These are phyloP conservation scores for Cyprinodon variegatus DNA, from an alignment of 2,113 vertebrate species.

Conservation along the genomic window DNA sequence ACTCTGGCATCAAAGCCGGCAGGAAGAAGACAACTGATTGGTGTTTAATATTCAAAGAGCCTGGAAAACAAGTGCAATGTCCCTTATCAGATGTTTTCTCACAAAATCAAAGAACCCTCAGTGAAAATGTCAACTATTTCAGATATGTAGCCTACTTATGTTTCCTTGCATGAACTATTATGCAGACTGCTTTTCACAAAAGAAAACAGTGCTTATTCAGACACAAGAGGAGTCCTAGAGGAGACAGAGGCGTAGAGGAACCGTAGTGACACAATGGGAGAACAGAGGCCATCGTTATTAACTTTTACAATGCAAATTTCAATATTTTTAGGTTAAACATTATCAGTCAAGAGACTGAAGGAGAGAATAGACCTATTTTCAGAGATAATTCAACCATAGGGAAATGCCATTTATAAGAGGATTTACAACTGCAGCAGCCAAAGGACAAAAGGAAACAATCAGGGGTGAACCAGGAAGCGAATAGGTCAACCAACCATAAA, in stretches of 20 bases:
- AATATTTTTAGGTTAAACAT: constrained; percentile 29
- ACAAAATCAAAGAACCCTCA: constrained; percentile 70
- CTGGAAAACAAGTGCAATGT: constrained; percentile 73
- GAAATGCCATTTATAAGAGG: constrained; percentile 59
- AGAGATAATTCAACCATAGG: constrained; percentile 40
- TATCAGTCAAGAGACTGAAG: constrained; percentile 35
- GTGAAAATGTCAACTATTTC: constrained; percentile 71
- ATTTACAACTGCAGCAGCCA: constrained; percentile 39
- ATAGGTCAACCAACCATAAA: constrained; percentile 17
- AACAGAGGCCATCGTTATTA: constrained; percentile 22
- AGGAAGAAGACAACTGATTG: constrained; percentile 58
- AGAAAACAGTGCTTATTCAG: constrained; percentile 22
- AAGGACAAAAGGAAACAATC: constrained; percentile 49
- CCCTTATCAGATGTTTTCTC: constrained; percentile 69
- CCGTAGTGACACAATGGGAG: not conserved
- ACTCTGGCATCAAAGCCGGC: constrained; percentile 77
- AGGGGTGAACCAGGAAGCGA: constrained; percentile 39
- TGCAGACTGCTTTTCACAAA: constrained; percentile 41
- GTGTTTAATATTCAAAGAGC: constrained; percentile 52
- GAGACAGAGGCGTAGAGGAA: not conserved
- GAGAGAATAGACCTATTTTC: constrained; percentile 41
- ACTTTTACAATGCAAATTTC: constrained; percentile 33
- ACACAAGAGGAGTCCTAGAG: constrained; percentile 1
- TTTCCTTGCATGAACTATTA: constrained; percentile 60
- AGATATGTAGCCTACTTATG: constrained; percentile 58